Evolutionary conservation across 2,888 invertebrate species (phyloP), one percentile per base, ranked within the genome.

Genomic region (Polylopha cassiicola): DNA sequence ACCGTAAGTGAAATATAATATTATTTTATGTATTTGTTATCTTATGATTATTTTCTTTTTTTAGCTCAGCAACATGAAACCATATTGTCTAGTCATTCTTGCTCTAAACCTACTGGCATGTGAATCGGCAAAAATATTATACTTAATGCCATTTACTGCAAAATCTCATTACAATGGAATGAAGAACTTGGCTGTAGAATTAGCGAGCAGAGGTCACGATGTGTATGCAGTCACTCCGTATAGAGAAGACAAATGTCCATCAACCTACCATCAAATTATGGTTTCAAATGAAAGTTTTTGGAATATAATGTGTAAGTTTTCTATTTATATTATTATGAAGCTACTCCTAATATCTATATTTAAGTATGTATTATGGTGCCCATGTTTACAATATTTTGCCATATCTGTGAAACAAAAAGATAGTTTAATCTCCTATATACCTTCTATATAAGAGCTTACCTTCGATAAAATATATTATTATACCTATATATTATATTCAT

Each of bases 111-210:
- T 37, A 1, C 17, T 33, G 20, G 3, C 32, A 10, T 32, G 34
- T 10, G 42, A 49, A 32, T 18, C 46, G 3, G 44, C 47, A 5
- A 49, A 47, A 13, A 44, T 49, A 15, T 34, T 49, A 4, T 43
- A 44, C 4, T 13, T 47, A 0, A 44, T 49, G 43, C 48, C 48
- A 11, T 49, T 47, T 10, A 39, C 43, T 5, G 48, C 47, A 2
- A 37, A 18, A 26, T 49, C 48, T 5, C 48, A 49, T 24, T 49
- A 46, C 21, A 42, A 37, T 7, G 41, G 44, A 0, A 46, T 44
- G 41, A 48, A 43, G 13, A 37, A 42, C 7, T 27, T 48, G 6
- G 46, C 46, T 2, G 4, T 48, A 15, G 42, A 46, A 18, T 13
- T 49, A 24, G 48, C 48, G 4, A 39, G 16, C 4, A 36, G 39